A percentile compares a stretch with the other conserved stretches of the same genome.
phyloP scores from a whole-genome alignment of 2,113 vertebrate genomes.

The Nestor notabilis region DNA sequence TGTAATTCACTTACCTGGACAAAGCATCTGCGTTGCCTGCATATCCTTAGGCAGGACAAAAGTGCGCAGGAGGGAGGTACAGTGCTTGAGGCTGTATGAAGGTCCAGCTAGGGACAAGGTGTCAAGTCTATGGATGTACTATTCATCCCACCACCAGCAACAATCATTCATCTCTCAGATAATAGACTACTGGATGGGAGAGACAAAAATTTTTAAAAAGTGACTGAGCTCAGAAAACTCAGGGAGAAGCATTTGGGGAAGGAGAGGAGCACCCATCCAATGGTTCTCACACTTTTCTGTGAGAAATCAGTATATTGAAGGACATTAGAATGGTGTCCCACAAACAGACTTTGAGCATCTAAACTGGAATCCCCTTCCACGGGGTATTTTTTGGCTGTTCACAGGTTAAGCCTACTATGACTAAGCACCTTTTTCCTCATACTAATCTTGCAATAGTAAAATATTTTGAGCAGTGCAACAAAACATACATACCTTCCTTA shows the following conservation, averaged over 20 bases:
- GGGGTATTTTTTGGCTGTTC: neutral
- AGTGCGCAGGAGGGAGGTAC: neutral
- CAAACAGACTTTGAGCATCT: neutral
- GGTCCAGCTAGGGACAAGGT: neutral
- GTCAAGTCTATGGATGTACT: neutral
- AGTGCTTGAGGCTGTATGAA: neutral
- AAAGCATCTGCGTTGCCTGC: neutral
- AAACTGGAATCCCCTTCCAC: neutral
- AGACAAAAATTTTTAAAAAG: neutral
- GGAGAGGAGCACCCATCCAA: neutral
- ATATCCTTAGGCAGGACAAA: neutral
- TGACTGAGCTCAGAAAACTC: neutral
- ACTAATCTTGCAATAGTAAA: neutral
- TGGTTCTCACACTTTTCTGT: neutral
- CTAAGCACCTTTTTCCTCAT: neutral
- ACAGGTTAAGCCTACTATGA: neutral
- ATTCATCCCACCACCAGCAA: neutral
- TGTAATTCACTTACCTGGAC: neutral
- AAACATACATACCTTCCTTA: neutral
- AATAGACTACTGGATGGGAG: fast-evolving
- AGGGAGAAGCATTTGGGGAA: neutral
- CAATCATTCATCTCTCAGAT: neutral
- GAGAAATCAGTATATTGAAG: neutral
- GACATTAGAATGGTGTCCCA: neutral
- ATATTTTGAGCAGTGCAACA: neutral